Percentiles rank a stretch among this genome's conserved stretches.
Conservation (phyloP, 2,797 vertebrate species). For the Lacerta agilis region DNA sequence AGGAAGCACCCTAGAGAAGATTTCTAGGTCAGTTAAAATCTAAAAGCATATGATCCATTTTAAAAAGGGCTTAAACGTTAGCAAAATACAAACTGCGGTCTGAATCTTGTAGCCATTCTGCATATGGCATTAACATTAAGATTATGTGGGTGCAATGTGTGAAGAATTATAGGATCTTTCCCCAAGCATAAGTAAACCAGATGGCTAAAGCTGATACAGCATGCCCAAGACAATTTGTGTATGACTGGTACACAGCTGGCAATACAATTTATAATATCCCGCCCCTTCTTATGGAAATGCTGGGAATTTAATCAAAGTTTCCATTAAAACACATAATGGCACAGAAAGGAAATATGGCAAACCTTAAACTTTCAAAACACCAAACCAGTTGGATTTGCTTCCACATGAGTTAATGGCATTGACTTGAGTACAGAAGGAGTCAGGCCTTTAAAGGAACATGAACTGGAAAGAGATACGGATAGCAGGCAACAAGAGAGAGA, state of each 20-base stretch:
- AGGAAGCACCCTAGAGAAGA: constrained; percentile 28
- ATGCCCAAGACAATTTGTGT: neutral
- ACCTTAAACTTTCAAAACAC: constrained; percentile 11
- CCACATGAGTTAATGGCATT: constrained; percentile 15
- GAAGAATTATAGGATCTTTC: constrained; percentile 56
- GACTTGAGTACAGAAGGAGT: constrained; percentile 22
- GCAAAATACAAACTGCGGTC: constrained; percentile 32
- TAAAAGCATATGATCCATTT: constrained; percentile 22
- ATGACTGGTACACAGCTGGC: constrained; percentile 53
- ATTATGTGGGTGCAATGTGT: constrained; percentile 54
- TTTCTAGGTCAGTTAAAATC: constrained; percentile 52
- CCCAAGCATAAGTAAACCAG: constrained; percentile 54
- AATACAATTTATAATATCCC: constrained; percentile 21
- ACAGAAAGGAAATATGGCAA: constrained; percentile 24
- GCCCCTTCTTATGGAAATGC: constrained; percentile 16
- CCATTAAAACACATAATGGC: constrained; percentile 19
- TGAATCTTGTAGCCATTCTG: constrained; percentile 35
- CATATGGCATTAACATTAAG: constrained; percentile 45
- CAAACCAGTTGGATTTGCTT: constrained; percentile 10
- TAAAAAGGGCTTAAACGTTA: constrained; percentile 33
- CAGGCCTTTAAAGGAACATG: neutral
- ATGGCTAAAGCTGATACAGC: constrained; percentile 39
- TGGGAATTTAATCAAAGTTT: constrained; percentile 39
- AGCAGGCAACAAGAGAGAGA: constrained; percentile 1
- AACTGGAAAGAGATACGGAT: constrained; percentile 31